Evolutionary conservation across 2,113 vertebrate species (phyloP).

Genomic region (Tautogolabrus adspersus): DNA sequence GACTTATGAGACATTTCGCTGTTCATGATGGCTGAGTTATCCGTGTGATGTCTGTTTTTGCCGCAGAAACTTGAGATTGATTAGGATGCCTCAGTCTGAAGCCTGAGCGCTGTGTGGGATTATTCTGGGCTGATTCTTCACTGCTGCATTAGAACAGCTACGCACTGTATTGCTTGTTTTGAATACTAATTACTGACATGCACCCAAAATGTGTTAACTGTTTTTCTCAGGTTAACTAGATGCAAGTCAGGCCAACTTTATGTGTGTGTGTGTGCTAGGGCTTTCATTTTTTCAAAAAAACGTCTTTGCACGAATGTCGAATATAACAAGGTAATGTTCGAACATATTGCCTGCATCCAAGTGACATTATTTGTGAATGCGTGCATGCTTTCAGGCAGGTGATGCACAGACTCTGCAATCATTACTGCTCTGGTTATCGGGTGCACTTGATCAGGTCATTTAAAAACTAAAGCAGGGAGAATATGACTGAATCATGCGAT

Average conservation of each 20-base stretch:
- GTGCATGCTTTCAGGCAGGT: background rate
- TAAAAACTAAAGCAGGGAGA: background rate
- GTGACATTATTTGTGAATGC: background rate
- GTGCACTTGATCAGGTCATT: background rate
- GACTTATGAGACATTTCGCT: slow-evolving; percentile 51
- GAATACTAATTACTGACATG: slow-evolving; percentile 1
- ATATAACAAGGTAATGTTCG: too few relatives aligned
- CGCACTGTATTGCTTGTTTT: background rate
- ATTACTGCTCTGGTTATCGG: background rate
- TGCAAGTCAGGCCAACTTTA: background rate
- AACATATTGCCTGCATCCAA: background rate
- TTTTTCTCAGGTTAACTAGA: slow-evolving; percentile 13
- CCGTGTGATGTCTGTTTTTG: slow-evolving; percentile 43
- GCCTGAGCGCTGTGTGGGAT: background rate
- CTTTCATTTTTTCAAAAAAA: too few relatives aligned
- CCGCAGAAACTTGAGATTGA: slow-evolving; percentile 24
- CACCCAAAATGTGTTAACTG: background rate
- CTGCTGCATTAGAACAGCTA: slow-evolving; percentile 3
- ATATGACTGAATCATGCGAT: background rate
- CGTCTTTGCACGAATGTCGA: too few relatives aligned
- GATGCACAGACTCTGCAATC: background rate
- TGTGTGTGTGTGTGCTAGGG: background rate
- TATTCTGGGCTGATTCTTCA: slow-evolving; percentile 15
- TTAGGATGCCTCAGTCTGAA: slow-evolving; percentile 25
- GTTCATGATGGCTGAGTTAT: slow-evolving; percentile 41